A percentile compares a stretch with the other conserved stretches of the same genome.
phyloP scores from a whole-genome alignment of 2,113 vertebrate species.

The Phaethornis superciliosus region DNA sequence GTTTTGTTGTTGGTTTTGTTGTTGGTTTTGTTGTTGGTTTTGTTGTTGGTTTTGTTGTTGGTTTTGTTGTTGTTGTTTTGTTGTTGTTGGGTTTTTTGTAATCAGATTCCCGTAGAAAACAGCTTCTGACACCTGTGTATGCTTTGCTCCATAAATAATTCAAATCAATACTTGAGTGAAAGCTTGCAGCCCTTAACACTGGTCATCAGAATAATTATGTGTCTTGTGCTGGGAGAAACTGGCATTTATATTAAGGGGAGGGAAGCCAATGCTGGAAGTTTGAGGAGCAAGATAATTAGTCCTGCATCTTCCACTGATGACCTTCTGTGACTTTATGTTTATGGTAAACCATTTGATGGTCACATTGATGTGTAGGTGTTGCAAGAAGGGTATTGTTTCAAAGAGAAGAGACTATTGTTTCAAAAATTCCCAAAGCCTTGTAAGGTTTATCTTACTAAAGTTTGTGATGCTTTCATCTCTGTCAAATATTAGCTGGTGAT shows the following conservation, averaged over 20 bases:
- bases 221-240: neutral
- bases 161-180: conserved; percentile 33
- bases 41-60: too few species aligned
- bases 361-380: neutral
- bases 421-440: neutral
- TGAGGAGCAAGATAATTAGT: conserved; percentile 17
- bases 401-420: neutral
- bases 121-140: neutral
- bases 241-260: neutral
- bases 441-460: neutral
- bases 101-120: neutral
- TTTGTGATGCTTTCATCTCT: neutral
- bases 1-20: too few species aligned
- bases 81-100: neutral
- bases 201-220: neutral
- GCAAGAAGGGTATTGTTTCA: neutral
- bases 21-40: too few species aligned
- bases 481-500: neutral
- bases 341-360: neutral
- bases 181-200: neutral
- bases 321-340: conserved; percentile 7
- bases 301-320: neutral
- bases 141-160: conserved; percentile 35
- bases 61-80: too few species aligned
- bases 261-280: neutral